Conservation (phyloP, 2,797 vertebrate genomes). For the Acrossocheilus fasciatus region DNA sequence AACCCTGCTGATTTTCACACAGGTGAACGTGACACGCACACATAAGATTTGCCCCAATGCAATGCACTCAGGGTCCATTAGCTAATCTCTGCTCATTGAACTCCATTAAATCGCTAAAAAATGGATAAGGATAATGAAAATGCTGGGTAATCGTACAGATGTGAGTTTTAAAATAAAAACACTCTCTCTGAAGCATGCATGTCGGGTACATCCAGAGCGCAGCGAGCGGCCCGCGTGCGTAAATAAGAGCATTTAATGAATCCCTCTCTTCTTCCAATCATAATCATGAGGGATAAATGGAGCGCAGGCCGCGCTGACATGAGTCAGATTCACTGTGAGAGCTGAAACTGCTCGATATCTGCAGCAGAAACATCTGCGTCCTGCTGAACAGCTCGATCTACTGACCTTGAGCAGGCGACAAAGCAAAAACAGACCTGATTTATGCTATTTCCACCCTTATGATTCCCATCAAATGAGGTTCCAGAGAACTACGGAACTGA, state of each 20-base stretch:
- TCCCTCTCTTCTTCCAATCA: neutral
- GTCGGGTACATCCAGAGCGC: neutral
- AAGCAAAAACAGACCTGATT: neutral
- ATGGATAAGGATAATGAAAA: constrained; percentile 17
- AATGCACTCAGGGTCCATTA: constrained; percentile 35
- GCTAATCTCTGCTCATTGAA: neutral
- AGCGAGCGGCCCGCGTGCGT: too few relatives aligned
- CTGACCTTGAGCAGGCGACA: constrained; percentile 7
- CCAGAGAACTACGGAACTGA: neutral
- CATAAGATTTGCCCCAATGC: constrained; percentile 1
- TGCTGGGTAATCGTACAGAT: neutral
- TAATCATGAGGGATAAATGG: constrained; percentile 16
- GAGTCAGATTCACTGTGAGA: neutral
- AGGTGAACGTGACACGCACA: constrained; percentile 1
- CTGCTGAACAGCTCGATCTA: neutral
- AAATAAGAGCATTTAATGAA: constrained; percentile 22
- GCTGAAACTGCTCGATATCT: constrained; percentile 3
- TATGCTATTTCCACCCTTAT: neutral
- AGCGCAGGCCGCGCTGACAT: neutral
- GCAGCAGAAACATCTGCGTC: constrained; percentile 11
- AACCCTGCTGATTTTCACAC: neutral
- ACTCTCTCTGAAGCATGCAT: neutral
- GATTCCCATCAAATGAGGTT: neutral
- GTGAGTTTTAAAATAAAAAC: constrained; percentile 25
- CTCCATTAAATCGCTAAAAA: neutral